phyloP scores from a whole-genome alignment of 2,113 vertebrate genomes.

The Turnix velox region DNA sequence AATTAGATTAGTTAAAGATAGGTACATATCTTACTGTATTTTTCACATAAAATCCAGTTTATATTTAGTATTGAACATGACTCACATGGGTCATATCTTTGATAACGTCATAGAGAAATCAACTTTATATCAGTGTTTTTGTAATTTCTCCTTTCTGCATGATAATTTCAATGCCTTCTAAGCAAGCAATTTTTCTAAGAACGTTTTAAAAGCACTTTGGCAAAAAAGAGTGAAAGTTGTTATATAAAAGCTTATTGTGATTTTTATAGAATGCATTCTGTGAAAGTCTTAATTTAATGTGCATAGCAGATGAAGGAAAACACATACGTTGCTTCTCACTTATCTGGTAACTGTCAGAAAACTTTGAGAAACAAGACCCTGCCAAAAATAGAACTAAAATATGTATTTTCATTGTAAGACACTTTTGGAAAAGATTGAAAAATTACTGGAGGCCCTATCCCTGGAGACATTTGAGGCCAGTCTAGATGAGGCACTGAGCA shows the following conservation, averaged over 20 bases:
- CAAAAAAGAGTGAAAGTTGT: not conserved
- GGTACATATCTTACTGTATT: not conserved
- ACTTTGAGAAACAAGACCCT: not conserved
- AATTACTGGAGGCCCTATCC: no score
- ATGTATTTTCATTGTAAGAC: not conserved
- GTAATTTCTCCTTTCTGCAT: not conserved
- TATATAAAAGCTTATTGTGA: not conserved
- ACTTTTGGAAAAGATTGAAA: not conserved
- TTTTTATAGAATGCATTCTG: not conserved
- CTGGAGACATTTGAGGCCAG: no score
- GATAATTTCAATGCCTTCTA: not conserved
- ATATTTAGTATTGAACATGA: not conserved
- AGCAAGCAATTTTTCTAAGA: not conserved
- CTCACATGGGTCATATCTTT: not conserved
- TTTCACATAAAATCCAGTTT: not conserved
- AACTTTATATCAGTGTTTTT: not conserved
- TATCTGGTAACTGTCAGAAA: not conserved
- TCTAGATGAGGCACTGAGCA: no score
- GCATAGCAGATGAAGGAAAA: not conserved
- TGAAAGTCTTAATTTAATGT: not conserved
- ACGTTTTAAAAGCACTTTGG: not conserved
- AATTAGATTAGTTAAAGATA: not conserved
- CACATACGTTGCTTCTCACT: not conserved
- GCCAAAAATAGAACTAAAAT: not conserved
- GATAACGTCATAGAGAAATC: not conserved